Percentiles rank a stretch among this genome's conserved stretches.
These are phyloP conservation scores for Pelecanoides urinatrix DNA, from an alignment of 2,113 vertebrate species.

Conservation along the genomic window DNA sequence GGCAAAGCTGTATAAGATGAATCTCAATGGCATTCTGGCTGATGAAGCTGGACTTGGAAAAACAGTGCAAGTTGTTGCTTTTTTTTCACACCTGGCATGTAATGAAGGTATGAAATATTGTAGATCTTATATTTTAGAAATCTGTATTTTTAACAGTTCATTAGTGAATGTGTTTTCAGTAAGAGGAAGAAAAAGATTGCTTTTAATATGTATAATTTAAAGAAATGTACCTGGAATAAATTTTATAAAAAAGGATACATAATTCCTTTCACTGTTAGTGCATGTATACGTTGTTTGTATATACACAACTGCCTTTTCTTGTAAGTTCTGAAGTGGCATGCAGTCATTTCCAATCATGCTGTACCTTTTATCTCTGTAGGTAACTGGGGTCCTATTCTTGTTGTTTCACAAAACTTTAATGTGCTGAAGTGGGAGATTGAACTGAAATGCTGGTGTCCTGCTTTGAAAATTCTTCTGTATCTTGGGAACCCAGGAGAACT, in stretches of 20 bases:
- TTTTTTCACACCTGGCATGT: slow-evolving; percentile 85
- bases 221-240: not conserved
- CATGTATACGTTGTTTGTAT: not conserved
- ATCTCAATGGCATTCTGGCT: slow-evolving; percentile 86
- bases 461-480: slow-evolving; percentile 85
- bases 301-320: not conserved
- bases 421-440: slow-evolving; percentile 87
- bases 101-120: slow-evolving; percentile 76
- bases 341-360: not conserved
- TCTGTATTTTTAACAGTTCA: not conserved
- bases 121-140: not conserved
- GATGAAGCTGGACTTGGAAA: slow-evolving; percentile 87
- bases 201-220: not conserved
- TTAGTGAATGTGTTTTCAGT: not conserved
- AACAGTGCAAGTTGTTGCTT: slow-evolving; percentile 86
- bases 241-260: not conserved
- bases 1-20: slow-evolving; percentile 81
- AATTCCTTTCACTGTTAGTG: not conserved
- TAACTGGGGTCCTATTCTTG: slow-evolving; percentile 86
- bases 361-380: slow-evolving; percentile 63
- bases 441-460: slow-evolving; percentile 89
- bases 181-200: not conserved
- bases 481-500: slow-evolving; percentile 80
- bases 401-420: slow-evolving; percentile 82
- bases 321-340: not conserved